A percentile compares a stretch with the other conserved stretches of the same genome.
Evolutionary conservation across 2,113 vertebrate species (phyloP).

Genomic region (Petrocephalus zakoni): DNA sequence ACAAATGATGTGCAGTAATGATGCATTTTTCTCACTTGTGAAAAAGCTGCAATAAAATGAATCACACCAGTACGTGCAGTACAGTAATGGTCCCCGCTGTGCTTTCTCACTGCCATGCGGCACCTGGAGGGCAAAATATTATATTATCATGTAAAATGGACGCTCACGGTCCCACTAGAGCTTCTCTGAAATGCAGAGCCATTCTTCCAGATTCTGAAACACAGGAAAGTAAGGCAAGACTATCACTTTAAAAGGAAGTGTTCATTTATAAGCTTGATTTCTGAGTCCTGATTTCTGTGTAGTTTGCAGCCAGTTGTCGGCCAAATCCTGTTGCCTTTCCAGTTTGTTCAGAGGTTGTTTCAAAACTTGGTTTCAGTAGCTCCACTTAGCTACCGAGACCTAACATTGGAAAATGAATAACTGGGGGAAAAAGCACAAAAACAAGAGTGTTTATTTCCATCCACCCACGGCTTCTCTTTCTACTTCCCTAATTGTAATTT

Average conservation of each 20-base stretch:
- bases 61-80: background rate
- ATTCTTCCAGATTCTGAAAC: constrained; percentile 56
- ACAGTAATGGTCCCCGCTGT: background rate
- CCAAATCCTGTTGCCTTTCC: constrained; percentile 64
- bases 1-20: background rate
- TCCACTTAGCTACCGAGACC: constrained; percentile 62
- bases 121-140: constrained; percentile 65
- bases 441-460: background rate
- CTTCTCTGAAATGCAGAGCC: constrained; percentile 59
- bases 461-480: background rate
- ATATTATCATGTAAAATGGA: constrained; percentile 66
- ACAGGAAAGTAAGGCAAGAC: background rate
- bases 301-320: constrained; percentile 67
- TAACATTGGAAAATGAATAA: constrained; percentile 14
- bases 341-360: constrained; percentile 49
- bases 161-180: constrained; percentile 58
- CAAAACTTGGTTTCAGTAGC: constrained; percentile 59
- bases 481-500: background rate
- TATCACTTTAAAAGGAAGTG: background rate
- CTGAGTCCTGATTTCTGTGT: constrained; percentile 59
- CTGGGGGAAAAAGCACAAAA: background rate
- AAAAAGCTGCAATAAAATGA: background rate
- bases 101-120: background rate
- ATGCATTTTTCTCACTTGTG: background rate
- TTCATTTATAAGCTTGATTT: constrained; percentile 50